These are phyloP conservation scores for Cryptoleucopteryx plumbea DNA, from an alignment of 2,113 vertebrate species.

Conservation along the genomic window DNA sequence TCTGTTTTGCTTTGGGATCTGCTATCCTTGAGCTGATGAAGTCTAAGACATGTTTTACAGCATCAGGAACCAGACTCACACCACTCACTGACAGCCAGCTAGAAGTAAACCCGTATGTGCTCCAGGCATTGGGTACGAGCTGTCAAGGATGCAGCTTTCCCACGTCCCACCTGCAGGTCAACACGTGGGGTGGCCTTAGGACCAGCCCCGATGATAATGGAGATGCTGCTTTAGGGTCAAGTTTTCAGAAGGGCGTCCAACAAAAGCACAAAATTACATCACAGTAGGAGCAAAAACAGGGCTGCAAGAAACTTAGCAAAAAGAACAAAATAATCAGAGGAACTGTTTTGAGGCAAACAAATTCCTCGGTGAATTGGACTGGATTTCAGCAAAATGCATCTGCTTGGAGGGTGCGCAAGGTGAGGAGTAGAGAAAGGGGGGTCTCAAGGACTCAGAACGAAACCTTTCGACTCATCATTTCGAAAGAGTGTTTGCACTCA, in stretches of 20 bases:
- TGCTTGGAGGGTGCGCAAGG: accelerated
- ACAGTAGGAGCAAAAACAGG: not conserved
- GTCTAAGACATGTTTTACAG: not conserved
- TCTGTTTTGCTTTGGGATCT: not conserved
- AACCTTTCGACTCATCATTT: not conserved
- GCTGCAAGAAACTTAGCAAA: not conserved
- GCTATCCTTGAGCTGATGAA: not conserved
- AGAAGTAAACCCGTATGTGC: accelerated
- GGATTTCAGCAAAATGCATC: not conserved
- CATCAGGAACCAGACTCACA: not conserved
- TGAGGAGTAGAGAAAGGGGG: accelerated
- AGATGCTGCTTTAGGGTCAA: not conserved
- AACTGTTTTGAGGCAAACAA: not conserved
- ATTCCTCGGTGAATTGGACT: not conserved
- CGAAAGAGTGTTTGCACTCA: not conserved
- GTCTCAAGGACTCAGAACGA: not conserved
- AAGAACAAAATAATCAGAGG: not conserved
- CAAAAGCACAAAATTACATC: not conserved
- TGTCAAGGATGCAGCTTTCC: not conserved
- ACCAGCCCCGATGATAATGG: accelerated
- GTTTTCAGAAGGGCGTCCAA: not conserved
- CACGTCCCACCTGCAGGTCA: not conserved
- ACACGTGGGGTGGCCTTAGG: not conserved
- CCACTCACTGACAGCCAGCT: not conserved
- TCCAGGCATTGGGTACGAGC: accelerated